Evolutionary conservation across 2,113 vertebrate species (phyloP).

Genomic region (Podarcis cretensis): DNA sequence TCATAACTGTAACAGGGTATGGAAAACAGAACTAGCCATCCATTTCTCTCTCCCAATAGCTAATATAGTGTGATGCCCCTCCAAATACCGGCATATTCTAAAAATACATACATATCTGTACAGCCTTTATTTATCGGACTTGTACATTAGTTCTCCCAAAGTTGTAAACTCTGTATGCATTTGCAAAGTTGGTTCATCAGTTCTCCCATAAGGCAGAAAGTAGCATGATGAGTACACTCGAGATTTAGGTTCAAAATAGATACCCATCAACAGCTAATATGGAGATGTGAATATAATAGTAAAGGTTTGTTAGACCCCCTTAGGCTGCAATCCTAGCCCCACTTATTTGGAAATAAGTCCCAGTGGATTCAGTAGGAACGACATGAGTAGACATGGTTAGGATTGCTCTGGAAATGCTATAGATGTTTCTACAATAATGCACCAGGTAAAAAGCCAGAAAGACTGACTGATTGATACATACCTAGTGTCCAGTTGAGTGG

Average conservation of each 20-base stretch:
- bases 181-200: background rate
- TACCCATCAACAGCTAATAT: background rate
- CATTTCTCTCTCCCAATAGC: too few relatives aligned
- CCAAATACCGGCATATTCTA: background rate
- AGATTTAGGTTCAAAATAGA: background rate
- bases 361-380: too few relatives aligned
- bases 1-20: too few relatives aligned
- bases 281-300: background rate
- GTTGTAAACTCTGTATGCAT: background rate
- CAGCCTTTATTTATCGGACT: background rate
- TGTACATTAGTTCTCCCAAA: background rate
- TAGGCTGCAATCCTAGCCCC: too few relatives aligned
- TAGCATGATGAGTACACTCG: background rate
- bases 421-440: fast-evolving
- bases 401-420: background rate
- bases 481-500: background rate
- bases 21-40: too few relatives aligned
- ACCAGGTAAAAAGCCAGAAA: background rate
- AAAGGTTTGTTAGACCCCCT: background rate
- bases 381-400: too few relatives aligned
- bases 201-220: background rate
- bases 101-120: background rate
- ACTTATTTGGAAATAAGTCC: too few relatives aligned
- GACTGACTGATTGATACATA: background rate
- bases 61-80: background rate